Conservation (phyloP, 2,888 invertebrate genomes). For the Eupithecia tripunctaria region DNA sequence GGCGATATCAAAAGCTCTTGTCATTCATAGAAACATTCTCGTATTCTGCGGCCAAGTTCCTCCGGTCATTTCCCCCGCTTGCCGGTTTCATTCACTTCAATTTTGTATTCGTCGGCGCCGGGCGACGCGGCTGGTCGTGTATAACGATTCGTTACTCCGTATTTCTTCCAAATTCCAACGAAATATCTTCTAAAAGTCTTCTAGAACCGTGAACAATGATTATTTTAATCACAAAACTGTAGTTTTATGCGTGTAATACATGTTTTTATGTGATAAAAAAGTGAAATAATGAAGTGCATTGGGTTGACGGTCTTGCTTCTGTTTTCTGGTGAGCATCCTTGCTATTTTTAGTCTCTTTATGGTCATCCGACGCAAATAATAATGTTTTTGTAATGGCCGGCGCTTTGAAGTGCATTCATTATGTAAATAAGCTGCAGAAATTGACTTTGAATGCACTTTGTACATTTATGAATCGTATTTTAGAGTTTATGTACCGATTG, state of each 20-base stretch:
- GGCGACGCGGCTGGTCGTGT: slow-evolving; percentile 51
- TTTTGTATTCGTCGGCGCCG: slow-evolving; percentile 18
- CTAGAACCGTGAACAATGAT: slow-evolving; percentile 57
- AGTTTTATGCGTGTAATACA: slow-evolving; percentile 39
- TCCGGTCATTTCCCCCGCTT: slow-evolving; percentile 40
- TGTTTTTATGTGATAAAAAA: slow-evolving; percentile 59
- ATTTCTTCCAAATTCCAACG: slow-evolving; percentile 54
- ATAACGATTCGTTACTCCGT: slow-evolving; percentile 54
- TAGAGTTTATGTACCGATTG: neutral
- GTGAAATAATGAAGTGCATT: slow-evolving; percentile 69
- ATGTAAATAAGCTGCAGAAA: slow-evolving; percentile 17
- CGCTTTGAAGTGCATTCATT: slow-evolving; percentile 51
- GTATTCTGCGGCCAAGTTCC: slow-evolving; percentile 36
- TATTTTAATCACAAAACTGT: slow-evolving; percentile 36
- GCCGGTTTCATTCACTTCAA: slow-evolving; percentile 5
- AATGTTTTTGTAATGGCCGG: slow-evolving; percentile 61
- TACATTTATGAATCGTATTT: slow-evolving; percentile 9
- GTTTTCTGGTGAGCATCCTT: slow-evolving; percentile 78
- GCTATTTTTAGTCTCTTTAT: slow-evolving; percentile 51
- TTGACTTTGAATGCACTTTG: slow-evolving; percentile 12
- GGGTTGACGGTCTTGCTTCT: slow-evolving; percentile 58
- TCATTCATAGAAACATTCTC: slow-evolving; percentile 19
- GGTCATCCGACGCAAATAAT: slow-evolving; percentile 73
- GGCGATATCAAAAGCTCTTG: slow-evolving; percentile 50
- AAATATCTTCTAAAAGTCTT: slow-evolving; percentile 55